These are phyloP conservation scores for Lucinisca nassula DNA, from an alignment of 2,888 invertebrate species.

Conservation along the genomic window DNA sequence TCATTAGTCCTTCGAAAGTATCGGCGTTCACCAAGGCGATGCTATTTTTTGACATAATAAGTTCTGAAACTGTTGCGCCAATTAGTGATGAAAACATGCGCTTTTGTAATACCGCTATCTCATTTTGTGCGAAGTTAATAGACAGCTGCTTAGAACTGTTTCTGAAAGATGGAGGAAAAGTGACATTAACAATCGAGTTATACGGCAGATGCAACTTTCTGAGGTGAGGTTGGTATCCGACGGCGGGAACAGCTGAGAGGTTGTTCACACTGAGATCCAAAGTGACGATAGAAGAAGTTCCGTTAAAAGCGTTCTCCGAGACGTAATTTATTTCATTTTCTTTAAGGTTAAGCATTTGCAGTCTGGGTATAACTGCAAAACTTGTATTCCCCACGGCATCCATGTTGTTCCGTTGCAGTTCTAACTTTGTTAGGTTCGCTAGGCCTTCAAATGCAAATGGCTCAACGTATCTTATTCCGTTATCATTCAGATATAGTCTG, in stretches of 20 bases:
- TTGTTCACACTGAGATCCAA: slow-evolving; percentile 71
- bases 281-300: slow-evolving; percentile 46
- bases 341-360: slow-evolving; percentile 59
- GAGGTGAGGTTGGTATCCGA: slow-evolving; percentile 66
- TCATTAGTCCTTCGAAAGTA: slow-evolving; percentile 66
- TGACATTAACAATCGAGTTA: slow-evolving; percentile 72
- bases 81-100: slow-evolving; percentile 67
- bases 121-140: slow-evolving; percentile 75
- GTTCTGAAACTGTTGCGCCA: slow-evolving; percentile 56
- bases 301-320: slow-evolving; percentile 55
- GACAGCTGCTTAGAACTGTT: slow-evolving; percentile 40
- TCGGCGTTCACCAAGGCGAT: slow-evolving; percentile 63
- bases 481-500: slow-evolving; percentile 55
- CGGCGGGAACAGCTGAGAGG: slow-evolving; percentile 62
- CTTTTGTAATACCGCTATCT: slow-evolving; percentile 65
- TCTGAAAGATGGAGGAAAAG: slow-evolving; percentile 70
- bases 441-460: slow-evolving; percentile 64
- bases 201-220: slow-evolving; percentile 68
- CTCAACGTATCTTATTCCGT: slow-evolving; percentile 61
- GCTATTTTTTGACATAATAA: slow-evolving; percentile 74
- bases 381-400: background rate
- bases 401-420: slow-evolving; percentile 36
- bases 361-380: slow-evolving; percentile 55
- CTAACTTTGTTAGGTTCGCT: slow-evolving; percentile 49
- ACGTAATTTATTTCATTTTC: background rate